Percentiles rank a stretch among this genome's conserved stretches.
These are phyloP conservation scores for Oncorhynchus gorbuscha DNA, from an alignment of 2,113 vertebrate genomes.

Conservation along the genomic window DNA sequence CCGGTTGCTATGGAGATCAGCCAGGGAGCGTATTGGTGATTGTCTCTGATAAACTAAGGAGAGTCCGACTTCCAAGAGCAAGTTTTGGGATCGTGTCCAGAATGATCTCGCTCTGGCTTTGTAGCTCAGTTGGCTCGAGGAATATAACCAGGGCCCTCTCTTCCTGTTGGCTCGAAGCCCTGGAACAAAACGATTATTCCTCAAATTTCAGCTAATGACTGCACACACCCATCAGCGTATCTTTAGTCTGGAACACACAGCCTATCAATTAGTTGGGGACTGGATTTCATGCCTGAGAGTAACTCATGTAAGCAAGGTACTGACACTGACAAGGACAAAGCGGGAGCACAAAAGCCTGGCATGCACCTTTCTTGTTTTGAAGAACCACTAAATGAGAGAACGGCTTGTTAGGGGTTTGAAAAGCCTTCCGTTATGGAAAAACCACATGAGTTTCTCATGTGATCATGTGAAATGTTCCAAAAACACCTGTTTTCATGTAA, in stretches of 20 bases:
- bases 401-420: neutral
- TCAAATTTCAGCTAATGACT: constrained; percentile 66
- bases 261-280: constrained; percentile 58
- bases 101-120: constrained; percentile 41
- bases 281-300: constrained; percentile 43
- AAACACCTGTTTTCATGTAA: no score
- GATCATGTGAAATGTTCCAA: no score
- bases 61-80: constrained; percentile 48
- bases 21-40: constrained; percentile 53
- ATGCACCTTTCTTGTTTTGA: neutral
- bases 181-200: constrained; percentile 64
- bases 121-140: constrained; percentile 35
- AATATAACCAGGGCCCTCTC: constrained; percentile 38
- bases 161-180: constrained; percentile 56
- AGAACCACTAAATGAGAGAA: neutral
- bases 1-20: constrained; percentile 61
- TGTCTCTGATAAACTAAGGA: constrained; percentile 54
- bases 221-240: constrained; percentile 50
- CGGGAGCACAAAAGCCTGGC: neutral
- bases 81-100: constrained; percentile 53
- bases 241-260: constrained; percentile 41
- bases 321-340: constrained; percentile 25
- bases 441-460: no score
- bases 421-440: neutral
- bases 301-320: constrained; percentile 46